phyloP scores from a whole-genome alignment of 2,888 invertebrate genomes.

The Melanotus villosus region DNA sequence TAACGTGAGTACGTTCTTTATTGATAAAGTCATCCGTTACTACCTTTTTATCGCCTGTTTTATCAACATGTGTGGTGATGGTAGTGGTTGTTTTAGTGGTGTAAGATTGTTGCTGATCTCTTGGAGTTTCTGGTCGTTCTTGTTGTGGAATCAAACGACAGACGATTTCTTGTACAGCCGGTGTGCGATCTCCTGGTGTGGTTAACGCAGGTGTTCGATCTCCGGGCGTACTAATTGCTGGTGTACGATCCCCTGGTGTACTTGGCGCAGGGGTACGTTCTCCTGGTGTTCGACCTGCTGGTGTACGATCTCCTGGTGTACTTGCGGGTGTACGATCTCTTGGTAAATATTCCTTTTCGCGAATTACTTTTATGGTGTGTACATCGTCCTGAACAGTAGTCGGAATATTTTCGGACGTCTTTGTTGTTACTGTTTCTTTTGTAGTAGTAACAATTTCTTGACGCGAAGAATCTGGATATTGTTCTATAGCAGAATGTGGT shows the following conservation, averaged over 20 bases:
- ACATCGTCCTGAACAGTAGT: conserved; percentile 18
- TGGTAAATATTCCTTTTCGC: conserved; percentile 23
- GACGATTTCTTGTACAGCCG: conserved; percentile 3
- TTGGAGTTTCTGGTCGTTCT: conserved; percentile 5
- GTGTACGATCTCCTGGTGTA: conserved; percentile 7
- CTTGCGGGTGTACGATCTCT: not conserved
- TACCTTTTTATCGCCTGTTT: conserved; percentile 43
- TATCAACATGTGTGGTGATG: conserved; percentile 36
- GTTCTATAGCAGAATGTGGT: not conserved
- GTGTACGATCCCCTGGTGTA: conserved; percentile 18
- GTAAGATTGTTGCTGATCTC: conserved; percentile 19
- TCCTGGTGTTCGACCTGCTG: not conserved
- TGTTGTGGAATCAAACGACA: conserved; percentile 13
- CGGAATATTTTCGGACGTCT: not conserved
- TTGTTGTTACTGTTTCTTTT: conserved; percentile 5
- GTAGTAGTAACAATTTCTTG: conserved; percentile 7
- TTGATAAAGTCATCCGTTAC: conserved; percentile 44
- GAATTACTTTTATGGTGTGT: conserved; percentile 4
- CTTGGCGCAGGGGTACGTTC: conserved; percentile 53
- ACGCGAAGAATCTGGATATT: not conserved
- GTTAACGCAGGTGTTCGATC: not conserved
- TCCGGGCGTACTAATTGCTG: not conserved
- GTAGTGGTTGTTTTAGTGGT: conserved; percentile 44
- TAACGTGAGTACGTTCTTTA: not conserved
- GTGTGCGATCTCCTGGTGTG: conserved; percentile 1